phyloP scores from a whole-genome alignment of 2,888 invertebrate species.

The Callyntrura guangdongensis region DNA sequence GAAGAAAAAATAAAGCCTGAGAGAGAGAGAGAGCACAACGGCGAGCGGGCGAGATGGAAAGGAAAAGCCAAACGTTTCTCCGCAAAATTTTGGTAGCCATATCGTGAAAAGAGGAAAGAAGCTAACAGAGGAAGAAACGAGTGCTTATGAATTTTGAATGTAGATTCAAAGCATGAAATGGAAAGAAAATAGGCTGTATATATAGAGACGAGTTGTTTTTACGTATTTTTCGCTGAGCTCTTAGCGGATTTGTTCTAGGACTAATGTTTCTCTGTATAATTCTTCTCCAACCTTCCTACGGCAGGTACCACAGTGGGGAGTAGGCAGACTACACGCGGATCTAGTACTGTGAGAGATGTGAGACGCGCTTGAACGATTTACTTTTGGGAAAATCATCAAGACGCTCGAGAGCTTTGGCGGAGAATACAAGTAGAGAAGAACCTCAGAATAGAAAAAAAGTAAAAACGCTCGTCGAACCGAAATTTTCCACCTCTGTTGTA shows the following conservation, averaged over 20 bases:
- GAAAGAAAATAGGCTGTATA: slow-evolving; percentile 68
- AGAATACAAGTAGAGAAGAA: slow-evolving; percentile 39
- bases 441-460: not conserved
- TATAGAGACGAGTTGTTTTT: slow-evolving; percentile 33
- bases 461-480: slow-evolving; percentile 34
- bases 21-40: slow-evolving; percentile 22
- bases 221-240: slow-evolving; percentile 28
- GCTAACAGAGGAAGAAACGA: slow-evolving; percentile 49
- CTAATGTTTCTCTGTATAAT: slow-evolving; percentile 36
- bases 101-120: slow-evolving; percentile 13
- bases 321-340: not conserved
- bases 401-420: slow-evolving; percentile 47
- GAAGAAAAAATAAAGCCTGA: not conserved
- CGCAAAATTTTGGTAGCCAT: slow-evolving; percentile 68
- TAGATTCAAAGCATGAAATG: slow-evolving; percentile 71
- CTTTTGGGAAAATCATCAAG: slow-evolving; percentile 71
- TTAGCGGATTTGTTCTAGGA: slow-evolving; percentile 56
- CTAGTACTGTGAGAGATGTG: slow-evolving; percentile 24
- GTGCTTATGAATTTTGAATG: slow-evolving; percentile 80
- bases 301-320: not conserved
- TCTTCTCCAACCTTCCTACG: not conserved
- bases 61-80: slow-evolving; percentile 59
- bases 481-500: slow-evolving; percentile 22
- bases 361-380: slow-evolving; percentile 59
- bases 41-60: not conserved